Conservation (phyloP, 1,140 invertebrate genomes). For the Papilio xuthus region DNA sequence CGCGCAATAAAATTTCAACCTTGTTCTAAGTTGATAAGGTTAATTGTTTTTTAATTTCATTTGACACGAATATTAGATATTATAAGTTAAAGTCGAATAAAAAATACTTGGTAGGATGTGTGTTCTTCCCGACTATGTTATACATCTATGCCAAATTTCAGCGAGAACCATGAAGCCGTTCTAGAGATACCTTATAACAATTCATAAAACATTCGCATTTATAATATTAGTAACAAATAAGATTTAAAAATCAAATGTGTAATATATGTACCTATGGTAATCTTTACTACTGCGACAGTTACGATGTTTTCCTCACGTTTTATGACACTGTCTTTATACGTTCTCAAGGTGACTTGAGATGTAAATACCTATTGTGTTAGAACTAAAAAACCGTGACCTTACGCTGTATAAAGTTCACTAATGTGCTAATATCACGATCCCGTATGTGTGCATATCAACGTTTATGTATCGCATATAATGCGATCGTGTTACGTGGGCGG, state of each 20-base stretch:
- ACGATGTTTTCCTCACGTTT: slow-evolving; percentile 42
- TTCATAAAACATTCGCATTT: too few species aligned
- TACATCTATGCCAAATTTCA: too few species aligned
- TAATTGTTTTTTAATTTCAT: not conserved
- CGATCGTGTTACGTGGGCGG: slow-evolving; percentile 43
- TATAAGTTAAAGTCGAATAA: too few species aligned
- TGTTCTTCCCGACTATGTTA: too few species aligned
- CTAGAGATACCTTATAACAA: too few species aligned
- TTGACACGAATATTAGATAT: slow-evolving; percentile 14
- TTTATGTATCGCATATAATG: slow-evolving; percentile 37
- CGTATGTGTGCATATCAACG: slow-evolving; percentile 41
- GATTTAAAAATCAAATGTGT: slow-evolving; percentile 42
- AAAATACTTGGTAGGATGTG: too few species aligned
- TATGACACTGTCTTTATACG: slow-evolving; percentile 71
- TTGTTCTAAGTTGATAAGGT: not conserved
- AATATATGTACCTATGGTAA: slow-evolving; percentile 44
- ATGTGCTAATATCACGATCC: slow-evolving; percentile 63
- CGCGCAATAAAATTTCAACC: not conserved
- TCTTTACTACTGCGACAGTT: slow-evolving; percentile 40
- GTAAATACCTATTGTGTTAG: slow-evolving; percentile 77
- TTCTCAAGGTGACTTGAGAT: slow-evolving; percentile 79
- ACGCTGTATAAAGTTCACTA: slow-evolving; percentile 76
- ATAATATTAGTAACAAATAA: too few species aligned
- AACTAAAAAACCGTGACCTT: slow-evolving; percentile 79
- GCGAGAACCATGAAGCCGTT: too few species aligned